These are phyloP conservation scores for Meleagris gallopavo DNA, from an alignment of 2,113 vertebrate species.

Conservation along the genomic window DNA sequence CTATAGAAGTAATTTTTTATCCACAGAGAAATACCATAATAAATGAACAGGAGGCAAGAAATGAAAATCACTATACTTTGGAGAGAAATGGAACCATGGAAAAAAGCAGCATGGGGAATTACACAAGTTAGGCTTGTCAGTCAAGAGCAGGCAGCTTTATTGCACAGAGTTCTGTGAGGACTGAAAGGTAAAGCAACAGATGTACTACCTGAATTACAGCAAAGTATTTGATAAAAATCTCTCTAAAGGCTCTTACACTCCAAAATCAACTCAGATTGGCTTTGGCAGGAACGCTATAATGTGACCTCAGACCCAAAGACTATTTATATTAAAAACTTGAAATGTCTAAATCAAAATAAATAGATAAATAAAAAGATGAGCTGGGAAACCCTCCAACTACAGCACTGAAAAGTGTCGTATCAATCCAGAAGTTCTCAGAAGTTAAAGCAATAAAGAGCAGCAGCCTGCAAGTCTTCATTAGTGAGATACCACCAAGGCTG, in stretches of 20 bases:
- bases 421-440: not conserved
- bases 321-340: not conserved
- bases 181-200: constrained; percentile 10
- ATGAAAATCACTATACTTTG: not conserved
- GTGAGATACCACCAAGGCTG: not conserved
- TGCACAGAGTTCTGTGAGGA: not conserved
- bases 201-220: not conserved
- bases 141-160: constrained; percentile 1
- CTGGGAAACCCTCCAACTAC: not conserved
- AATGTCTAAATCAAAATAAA: not conserved
- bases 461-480: not conserved
- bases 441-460: constrained; percentile 18
- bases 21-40: not conserved
- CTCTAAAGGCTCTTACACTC: not conserved
- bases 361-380: not conserved
- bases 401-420: not conserved
- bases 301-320: not conserved
- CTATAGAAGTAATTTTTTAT: not conserved
- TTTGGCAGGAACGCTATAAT: not conserved
- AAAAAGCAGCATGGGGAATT: not conserved
- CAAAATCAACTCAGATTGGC: constrained; percentile 4
- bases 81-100: not conserved
- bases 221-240: constrained; percentile 2
- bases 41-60: not conserved
- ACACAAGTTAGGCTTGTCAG: not conserved